Percentiles rank a stretch among this genome's conserved stretches.
phyloP scores from a whole-genome alignment of 2,113 vertebrate species.

The Uropsilus gracilis region DNA sequence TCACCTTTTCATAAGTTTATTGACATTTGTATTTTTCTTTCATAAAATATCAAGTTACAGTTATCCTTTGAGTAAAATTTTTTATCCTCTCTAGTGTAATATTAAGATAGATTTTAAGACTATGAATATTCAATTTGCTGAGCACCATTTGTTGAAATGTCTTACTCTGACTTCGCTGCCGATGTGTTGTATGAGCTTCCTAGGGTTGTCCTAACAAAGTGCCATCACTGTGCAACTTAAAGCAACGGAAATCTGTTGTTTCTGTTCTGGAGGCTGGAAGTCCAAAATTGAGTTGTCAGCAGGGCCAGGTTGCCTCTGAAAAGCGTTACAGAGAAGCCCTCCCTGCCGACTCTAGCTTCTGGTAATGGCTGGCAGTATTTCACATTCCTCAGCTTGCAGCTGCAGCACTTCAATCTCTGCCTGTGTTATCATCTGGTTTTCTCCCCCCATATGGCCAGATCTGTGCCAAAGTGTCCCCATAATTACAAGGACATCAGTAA shows the following conservation, averaged over 20 bases:
- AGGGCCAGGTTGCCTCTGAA: background rate
- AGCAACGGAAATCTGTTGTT: background rate
- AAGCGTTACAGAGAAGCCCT: background rate
- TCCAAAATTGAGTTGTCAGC: background rate
- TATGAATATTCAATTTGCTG: background rate
- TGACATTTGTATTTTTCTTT: constrained; percentile 10
- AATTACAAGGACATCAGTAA: background rate
- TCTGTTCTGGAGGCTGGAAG: background rate
- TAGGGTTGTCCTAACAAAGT: background rate
- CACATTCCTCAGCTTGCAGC: background rate
- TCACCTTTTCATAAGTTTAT: background rate
- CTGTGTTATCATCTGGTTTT: background rate
- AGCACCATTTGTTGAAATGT: background rate
- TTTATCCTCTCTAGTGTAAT: background rate
- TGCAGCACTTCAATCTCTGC: background rate
- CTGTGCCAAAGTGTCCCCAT: background rate
- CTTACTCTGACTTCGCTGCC: background rate
- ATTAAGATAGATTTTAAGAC: background rate
- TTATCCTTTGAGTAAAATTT: background rate
- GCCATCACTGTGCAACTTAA: background rate
- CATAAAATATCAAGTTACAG: background rate
- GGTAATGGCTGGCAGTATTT: background rate
- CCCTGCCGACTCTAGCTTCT: too few relatives aligned
- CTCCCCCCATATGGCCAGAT: background rate
- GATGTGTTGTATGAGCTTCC: background rate